Evolutionary conservation across 2,113 vertebrate species (phyloP).

Genomic region (Vimba vimba): DNA sequence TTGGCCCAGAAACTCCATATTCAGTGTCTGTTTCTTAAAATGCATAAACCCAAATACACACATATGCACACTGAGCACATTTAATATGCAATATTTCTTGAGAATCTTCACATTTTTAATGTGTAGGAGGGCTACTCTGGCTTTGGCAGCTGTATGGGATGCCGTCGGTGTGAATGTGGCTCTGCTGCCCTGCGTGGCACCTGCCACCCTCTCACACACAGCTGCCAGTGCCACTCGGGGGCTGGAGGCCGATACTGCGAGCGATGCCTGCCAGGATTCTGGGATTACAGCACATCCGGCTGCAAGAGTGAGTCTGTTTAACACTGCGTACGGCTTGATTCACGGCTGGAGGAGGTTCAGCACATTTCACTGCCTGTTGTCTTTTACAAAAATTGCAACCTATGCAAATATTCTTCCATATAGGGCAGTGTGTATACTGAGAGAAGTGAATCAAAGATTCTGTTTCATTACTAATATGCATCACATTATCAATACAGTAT

Average conservation of each 20-base stretch:
- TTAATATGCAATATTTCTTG: background rate
- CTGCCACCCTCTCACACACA: constrained; percentile 79
- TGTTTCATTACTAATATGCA: background rate
- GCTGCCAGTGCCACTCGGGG: constrained; percentile 77
- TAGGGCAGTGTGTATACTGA: background rate
- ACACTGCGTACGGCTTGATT: background rate
- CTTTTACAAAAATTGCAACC: background rate
- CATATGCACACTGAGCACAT: background rate
- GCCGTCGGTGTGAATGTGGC: constrained; percentile 78
- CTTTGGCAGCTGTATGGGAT: constrained; percentile 80
- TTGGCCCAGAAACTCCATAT: background rate
- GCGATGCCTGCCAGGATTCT: constrained; percentile 77
- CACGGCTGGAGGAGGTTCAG: background rate
- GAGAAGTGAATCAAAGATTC: background rate
- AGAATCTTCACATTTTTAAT: constrained; percentile 51
- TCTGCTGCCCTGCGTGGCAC: constrained; percentile 72
- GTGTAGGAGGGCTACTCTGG: constrained; percentile 79
- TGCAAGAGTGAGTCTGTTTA: constrained; percentile 78
- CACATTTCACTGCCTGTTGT: background rate
- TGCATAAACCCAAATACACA: background rate
- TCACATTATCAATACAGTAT: background rate
- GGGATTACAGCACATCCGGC: constrained; percentile 78
- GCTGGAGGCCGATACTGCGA: constrained; percentile 81
- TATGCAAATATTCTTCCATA: background rate
- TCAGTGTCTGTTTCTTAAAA: background rate